phyloP scores from a whole-genome alignment of 2,113 vertebrate genomes.

The Galemys pyrenaicus region DNA sequence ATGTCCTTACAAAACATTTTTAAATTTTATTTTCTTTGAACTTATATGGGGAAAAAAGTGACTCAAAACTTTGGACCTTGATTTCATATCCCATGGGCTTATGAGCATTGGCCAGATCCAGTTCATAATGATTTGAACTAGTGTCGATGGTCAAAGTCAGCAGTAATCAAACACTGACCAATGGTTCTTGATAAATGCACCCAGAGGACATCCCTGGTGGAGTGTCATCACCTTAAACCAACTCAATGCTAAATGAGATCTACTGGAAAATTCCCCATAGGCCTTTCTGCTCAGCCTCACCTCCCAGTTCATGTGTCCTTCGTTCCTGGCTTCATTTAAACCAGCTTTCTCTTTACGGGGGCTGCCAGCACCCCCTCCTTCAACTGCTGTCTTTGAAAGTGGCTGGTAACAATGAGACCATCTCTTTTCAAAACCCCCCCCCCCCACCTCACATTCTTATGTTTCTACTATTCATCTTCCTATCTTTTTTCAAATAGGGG shows the following conservation, averaged over 20 bases:
- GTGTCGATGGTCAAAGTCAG: not conserved
- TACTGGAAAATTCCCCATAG: not conserved
- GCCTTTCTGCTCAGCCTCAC: not conserved
- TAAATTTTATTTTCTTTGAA: not conserved
- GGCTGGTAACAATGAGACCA: not conserved
- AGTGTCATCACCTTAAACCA: not conserved
- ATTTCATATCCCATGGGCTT: not conserved
- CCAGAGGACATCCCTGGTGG: not conserved
- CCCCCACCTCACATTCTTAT: not conserved
- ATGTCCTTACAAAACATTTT: not conserved
- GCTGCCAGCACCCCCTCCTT: not conserved
- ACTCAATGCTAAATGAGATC: not conserved
- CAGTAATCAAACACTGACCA: not conserved
- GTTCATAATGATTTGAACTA: not conserved
- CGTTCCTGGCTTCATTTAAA: not conserved
- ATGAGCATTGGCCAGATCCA: not conserved
- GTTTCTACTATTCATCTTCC: not conserved
- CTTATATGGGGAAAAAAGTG: not conserved
- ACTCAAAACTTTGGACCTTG: not conserved
- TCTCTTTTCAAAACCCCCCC: not conserved
- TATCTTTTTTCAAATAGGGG: not conserved
- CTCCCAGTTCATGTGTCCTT: not conserved
- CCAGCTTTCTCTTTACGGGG: not conserved
- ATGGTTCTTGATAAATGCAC: not conserved
- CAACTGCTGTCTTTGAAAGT: not conserved